phyloP scores from a whole-genome alignment of 2,888 invertebrate species.

The Acrocyrtus sp. region DNA sequence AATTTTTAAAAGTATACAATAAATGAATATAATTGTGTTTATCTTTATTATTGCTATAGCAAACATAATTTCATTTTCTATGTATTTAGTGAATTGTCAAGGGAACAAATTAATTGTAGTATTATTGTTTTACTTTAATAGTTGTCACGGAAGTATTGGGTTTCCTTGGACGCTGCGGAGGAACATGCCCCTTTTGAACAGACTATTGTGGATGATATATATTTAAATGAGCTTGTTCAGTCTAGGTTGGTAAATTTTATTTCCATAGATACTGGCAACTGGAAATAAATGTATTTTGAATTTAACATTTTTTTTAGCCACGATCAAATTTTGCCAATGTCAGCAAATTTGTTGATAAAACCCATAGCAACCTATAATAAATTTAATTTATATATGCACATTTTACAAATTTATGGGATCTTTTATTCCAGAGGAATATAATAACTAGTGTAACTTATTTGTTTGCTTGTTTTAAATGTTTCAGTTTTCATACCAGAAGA shows the following conservation, averaged over 20 bases:
- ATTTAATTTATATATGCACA: no score
- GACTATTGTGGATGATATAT: conserved; percentile 87
- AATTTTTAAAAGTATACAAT: background rate
- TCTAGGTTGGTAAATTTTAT: conserved; percentile 75
- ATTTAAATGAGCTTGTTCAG: conserved; percentile 84
- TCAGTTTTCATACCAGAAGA: conserved; percentile 84
- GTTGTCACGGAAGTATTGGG: conserved; percentile 94
- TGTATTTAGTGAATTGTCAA: no score
- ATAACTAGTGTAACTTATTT: conserved; percentile 34
- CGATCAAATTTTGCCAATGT: no score
- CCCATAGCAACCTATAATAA: no score
- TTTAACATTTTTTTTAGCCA: no score
- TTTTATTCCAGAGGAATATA: no score
- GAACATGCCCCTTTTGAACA: conserved; percentile 80
- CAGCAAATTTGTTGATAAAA: no score
- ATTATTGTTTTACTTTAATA: conserved; percentile 66
- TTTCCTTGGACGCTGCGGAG: conserved; percentile 80
- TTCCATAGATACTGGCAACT: no score
- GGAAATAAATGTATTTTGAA: no score
- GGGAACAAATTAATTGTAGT: background rate
- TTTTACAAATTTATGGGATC: no score
- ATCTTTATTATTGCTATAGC: background rate
- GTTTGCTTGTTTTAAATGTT: no score
- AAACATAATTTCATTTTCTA: no score
- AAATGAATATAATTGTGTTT: background rate